phyloP scores from a whole-genome alignment of 2,888 invertebrate species.

The Metalampra italica region DNA sequence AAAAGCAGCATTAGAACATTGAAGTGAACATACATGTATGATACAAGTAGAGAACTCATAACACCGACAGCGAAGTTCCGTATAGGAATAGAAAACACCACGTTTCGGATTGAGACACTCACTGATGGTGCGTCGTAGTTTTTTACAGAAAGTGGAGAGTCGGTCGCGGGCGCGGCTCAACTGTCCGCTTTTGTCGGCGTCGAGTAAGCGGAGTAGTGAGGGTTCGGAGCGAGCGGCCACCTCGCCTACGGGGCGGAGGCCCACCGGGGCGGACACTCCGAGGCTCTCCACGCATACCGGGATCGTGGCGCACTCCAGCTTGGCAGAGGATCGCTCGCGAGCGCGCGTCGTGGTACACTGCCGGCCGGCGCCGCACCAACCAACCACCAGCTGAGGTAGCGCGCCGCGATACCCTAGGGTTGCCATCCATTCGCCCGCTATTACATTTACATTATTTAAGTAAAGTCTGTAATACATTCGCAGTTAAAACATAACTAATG shows the following conservation, averaged over 20 bases:
- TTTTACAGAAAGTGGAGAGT: constrained; percentile 70
- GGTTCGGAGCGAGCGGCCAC: constrained; percentile 64
- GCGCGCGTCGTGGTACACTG: constrained; percentile 67
- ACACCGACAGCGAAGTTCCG: constrained; percentile 10
- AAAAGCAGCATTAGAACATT: constrained; percentile 76
- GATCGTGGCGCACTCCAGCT: constrained; percentile 72
- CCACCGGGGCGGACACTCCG: constrained; percentile 59
- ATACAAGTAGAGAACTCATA: constrained; percentile 24
- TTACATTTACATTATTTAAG: no score
- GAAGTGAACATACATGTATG: constrained; percentile 39
- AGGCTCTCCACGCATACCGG: constrained; percentile 75
- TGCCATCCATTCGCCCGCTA: no score
- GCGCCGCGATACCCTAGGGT: not conserved
- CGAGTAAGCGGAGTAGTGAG: constrained; percentile 63
- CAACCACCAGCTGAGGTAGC: constrained; percentile 6
- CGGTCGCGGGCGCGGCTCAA: constrained; percentile 68
- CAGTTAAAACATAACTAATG: no score
- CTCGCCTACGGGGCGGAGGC: constrained; percentile 61
- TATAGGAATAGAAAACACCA: not conserved
- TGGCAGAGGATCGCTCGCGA: constrained; percentile 66
- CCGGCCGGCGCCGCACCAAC: constrained; percentile 36
- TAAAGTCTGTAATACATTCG: no score
- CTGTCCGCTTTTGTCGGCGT: constrained; percentile 63
- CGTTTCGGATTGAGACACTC: constrained; percentile 42
- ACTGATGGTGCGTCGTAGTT: constrained; percentile 73